Base-by-base conservation (phyloP, 2,888 invertebrate genomes). In the Drosophila anomelani region DNA sequence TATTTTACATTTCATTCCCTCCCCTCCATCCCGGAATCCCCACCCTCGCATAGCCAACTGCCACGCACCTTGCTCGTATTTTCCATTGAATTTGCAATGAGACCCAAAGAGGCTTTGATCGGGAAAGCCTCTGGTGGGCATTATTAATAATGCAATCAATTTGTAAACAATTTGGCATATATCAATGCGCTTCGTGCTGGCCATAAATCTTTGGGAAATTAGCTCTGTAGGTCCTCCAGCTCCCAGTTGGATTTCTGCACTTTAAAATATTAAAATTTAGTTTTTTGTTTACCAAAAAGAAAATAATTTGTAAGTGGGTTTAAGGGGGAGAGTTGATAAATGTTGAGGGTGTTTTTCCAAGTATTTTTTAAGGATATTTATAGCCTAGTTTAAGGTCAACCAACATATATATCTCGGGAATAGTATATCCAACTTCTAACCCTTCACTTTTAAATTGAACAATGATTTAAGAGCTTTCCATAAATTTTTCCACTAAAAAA, bases 101-200 rank as follows among this genome's bases (percentile, higher is more conserved):
- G 69, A 56, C 59, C 62, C 64, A 74, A 67, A 76, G 74, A 26
- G 66, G 58, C 73, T 51, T 55, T 64, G 57, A 61, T 63, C 67
- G 53, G 53, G 55, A 17, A 13, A 23, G 12, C 54, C 68, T 58
- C 63, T 67, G 69, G 69, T 71, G 80, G 85, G 85, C 85, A 84
- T 87, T 85, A 85, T 85, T 85, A 85, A 87, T 87, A 85, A 85
- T 85, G 87, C 77, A 85, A 87, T 85, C 87, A 85, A 85, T 85
- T 85, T 87, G 87, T 85, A 85, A 85, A 85, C 87, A 87, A 87
- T 85, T 85, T 85, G 87, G 87, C 85, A 85, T 85, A 85, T 80
- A 85, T 85, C 84, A 85, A 87, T 87, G 87, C 77, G 71, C 78
- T 85, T 72, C 87, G 85, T 85, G 83, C 73, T 70, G 81, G 64